Evolutionary conservation across 2,797 vertebrate genomes (phyloP).

Genomic region (Sparus aurata): DNA sequence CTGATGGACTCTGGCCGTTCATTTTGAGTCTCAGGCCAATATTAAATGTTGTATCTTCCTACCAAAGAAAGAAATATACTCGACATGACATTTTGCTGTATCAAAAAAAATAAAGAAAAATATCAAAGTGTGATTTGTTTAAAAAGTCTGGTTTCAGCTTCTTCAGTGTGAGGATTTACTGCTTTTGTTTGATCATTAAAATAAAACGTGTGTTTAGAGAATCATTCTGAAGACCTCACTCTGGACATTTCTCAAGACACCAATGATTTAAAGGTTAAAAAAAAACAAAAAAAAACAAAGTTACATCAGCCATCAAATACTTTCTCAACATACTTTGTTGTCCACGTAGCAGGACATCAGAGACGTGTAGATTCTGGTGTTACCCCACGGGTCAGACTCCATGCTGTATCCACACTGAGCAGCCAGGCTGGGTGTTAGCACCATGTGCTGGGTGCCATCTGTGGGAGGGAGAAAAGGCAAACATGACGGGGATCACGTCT

Average conservation of each 20-base stretch:
- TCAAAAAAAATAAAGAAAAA: neutral
- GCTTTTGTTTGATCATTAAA: neutral
- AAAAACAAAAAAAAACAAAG: too few species aligned
- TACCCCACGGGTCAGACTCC: slow-evolving; percentile 83
- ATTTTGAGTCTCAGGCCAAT: slow-evolving; percentile 80
- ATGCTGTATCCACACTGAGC: slow-evolving; percentile 88
- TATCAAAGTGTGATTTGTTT: too few species aligned
- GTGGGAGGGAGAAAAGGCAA: neutral
- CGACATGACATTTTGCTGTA: too few species aligned
- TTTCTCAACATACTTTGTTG: slow-evolving; percentile 72
- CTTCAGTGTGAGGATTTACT: neutral
- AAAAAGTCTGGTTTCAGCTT: too few species aligned
- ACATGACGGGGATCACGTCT: neutral
- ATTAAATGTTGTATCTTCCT: slow-evolving; percentile 83
- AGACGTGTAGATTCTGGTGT: slow-evolving; percentile 82
- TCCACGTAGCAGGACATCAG: slow-evolving; percentile 86
- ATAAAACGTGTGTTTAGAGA: neutral
- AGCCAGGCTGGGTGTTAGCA: slow-evolving; percentile 80
- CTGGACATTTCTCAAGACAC: neutral
- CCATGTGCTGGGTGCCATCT: slow-evolving; percentile 78
- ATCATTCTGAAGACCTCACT: neutral
- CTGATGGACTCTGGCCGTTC: slow-evolving; percentile 52
- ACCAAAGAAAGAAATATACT: neutral
- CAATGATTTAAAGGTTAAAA: too few species aligned
- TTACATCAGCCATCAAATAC: neutral